These are phyloP conservation scores for Apotomis turbidana DNA, from an alignment of 2,888 invertebrate genomes.

Conservation along the genomic window DNA sequence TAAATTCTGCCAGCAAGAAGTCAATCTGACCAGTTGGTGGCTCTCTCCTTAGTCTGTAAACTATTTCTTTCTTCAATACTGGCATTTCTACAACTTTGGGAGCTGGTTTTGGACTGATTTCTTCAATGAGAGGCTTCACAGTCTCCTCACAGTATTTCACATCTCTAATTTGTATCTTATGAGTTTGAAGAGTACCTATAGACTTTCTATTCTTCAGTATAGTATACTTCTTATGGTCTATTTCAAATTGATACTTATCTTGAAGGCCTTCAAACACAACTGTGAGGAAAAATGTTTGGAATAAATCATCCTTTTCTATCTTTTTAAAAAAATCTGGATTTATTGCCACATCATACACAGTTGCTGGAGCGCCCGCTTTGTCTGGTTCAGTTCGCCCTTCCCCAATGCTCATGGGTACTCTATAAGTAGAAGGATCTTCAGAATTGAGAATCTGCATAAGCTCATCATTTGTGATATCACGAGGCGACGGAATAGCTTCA, in stretches of 20 bases:
- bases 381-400: slow-evolving; percentile 90
- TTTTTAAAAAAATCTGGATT: slow-evolving; percentile 91
- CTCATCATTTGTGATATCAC: slow-evolving; percentile 88
- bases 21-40: slow-evolving; percentile 81
- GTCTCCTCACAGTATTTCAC: slow-evolving; percentile 74
- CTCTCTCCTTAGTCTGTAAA: slow-evolving; percentile 84
- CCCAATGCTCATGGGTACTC: slow-evolving; percentile 96
- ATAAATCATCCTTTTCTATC: slow-evolving; percentile 87
- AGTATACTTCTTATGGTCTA: slow-evolving; percentile 86
- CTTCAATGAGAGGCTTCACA: slow-evolving; percentile 83
- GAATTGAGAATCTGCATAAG: slow-evolving; percentile 87
- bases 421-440: slow-evolving; percentile 87
- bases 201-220: slow-evolving; percentile 89
- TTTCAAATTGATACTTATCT: slow-evolving; percentile 89
- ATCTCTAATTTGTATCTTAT: slow-evolving; percentile 89
- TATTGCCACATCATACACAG: slow-evolving; percentile 93
- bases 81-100: slow-evolving; percentile 45
- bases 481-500: slow-evolving; percentile 88
- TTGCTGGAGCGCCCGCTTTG: slow-evolving; percentile 88
- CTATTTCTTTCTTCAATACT: slow-evolving; percentile 71
- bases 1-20: slow-evolving; percentile 85
- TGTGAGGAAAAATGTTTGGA: slow-evolving; percentile 91
- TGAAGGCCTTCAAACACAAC: slow-evolving; percentile 90
- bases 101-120: slow-evolving; percentile 69
- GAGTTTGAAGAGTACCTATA: slow-evolving; percentile 88